These are phyloP conservation scores for Microcaecilia unicolor DNA, from an alignment of 2,797 vertebrate species.

Conservation along the genomic window DNA sequence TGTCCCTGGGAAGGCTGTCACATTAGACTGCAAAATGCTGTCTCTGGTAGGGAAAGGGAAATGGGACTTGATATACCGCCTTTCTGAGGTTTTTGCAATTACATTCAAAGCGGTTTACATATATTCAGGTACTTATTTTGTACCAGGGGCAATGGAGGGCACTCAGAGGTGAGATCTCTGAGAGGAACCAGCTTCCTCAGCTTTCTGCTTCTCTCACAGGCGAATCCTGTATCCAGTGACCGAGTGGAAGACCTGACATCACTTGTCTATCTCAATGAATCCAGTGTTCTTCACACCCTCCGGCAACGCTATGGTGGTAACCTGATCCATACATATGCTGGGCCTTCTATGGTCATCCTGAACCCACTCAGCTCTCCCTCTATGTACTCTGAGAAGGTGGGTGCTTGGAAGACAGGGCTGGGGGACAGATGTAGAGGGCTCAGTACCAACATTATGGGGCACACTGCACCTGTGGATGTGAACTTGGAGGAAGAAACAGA, in stretches of 20 bases:
- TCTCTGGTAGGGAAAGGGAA: fast-evolving
- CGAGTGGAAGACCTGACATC: constrained; percentile 82
- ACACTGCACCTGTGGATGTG: too few relatives aligned
- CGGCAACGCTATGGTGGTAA: constrained; percentile 88
- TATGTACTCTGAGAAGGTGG: constrained; percentile 96
- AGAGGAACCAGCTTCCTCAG: fast-evolving
- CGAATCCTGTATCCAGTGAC: constrained; percentile 82
- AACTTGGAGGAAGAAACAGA: too few relatives aligned
- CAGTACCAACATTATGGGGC: too few relatives aligned
- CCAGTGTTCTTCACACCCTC: constrained; percentile 82
- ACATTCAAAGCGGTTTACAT: too few relatives aligned
- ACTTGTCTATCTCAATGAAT: constrained; percentile 88
- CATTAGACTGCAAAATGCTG: neutral
- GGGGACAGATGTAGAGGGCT: too few relatives aligned
- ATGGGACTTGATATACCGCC: too few relatives aligned
- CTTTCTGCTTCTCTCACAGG: constrained; percentile 41
- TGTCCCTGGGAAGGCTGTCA: neutral
- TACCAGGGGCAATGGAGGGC: too few relatives aligned
- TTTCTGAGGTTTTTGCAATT: too few relatives aligned
- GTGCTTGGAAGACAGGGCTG: too few relatives aligned
- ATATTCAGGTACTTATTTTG: too few relatives aligned
- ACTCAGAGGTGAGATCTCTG: neutral
- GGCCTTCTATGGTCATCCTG: constrained; percentile 80
- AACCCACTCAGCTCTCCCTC: constrained; percentile 89
- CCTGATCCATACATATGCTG: constrained; percentile 82